Evolutionary conservation across 2,113 vertebrate genomes (phyloP).

Genomic region (Lathamus discolor): DNA sequence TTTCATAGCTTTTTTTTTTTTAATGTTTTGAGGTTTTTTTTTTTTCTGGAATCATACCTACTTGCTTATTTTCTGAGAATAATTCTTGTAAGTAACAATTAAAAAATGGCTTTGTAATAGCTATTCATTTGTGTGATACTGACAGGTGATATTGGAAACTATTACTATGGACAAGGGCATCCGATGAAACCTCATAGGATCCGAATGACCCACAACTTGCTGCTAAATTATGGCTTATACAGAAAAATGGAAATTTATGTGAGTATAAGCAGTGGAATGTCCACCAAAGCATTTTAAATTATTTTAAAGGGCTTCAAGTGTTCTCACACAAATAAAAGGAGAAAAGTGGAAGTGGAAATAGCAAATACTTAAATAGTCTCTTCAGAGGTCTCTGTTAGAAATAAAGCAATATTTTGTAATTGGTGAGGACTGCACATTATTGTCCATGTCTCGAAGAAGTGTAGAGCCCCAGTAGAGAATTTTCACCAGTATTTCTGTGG

Average conservation of each 20-base stretch:
- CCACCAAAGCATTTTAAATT: neutral
- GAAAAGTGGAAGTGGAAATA: neutral
- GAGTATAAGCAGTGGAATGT: slow-evolving; percentile 57
- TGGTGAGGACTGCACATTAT: neutral
- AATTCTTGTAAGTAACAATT: neutral
- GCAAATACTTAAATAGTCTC: neutral
- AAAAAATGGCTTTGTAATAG: neutral
- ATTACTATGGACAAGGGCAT: slow-evolving; percentile 86
- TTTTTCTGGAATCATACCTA: neutral
- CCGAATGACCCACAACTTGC: slow-evolving; percentile 86
- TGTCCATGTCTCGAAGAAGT: neutral
- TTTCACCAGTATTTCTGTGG: neutral
- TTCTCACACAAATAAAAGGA: neutral
- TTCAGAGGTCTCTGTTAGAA: neutral
- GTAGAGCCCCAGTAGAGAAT: neutral
- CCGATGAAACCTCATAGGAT: slow-evolving; percentile 87
- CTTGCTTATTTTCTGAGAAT: neutral
- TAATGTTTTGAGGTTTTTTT: neutral
- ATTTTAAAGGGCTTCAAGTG: neutral
- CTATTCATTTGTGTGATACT: slow-evolving; percentile 20
- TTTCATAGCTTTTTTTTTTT: neutral
- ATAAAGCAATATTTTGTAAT: neutral
- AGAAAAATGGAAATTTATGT: slow-evolving; percentile 89
- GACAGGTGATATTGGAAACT: slow-evolving; percentile 85
- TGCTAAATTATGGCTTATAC: slow-evolving; percentile 86